Evolutionary conservation across 2,113 vertebrate genomes (phyloP), one percentile per base, ranked within the genome.

Genomic region (Alexandromys fortis): DNA sequence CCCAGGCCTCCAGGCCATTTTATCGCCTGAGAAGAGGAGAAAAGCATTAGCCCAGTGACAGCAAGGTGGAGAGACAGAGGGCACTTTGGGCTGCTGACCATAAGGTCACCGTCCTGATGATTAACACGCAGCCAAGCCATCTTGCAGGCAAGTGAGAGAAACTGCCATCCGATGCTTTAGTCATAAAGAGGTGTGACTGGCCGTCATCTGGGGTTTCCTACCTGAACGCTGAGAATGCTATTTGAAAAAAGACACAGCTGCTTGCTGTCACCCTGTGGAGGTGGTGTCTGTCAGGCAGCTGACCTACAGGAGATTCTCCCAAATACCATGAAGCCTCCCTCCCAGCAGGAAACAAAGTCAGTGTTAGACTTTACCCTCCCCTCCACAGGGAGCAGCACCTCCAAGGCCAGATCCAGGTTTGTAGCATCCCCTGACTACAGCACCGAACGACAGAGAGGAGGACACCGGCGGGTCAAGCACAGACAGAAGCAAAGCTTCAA

Each of bases 401-500:
- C 73, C 35, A 47, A 86, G 3, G 12, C 42, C 33, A 16, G 68
- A 45, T 42, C 3, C 52, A 63, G 52, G 33, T 78, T 42, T 42
- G 19, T 65, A 28, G 38, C 35, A 10, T 72, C 28, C 81, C 30
- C 45, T 28, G 35, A 38, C 63, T 22, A 22, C 13, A 21, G 21
- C 42, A 49, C 8, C 92, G 1, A 83, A 67, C 89, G 75, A 87
- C 47, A 16, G 58, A 67, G 6, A 10, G 38, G 49, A n/a, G 65
- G 67, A 38, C 47, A 38, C 4, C 0, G 0, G 4, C n/a, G 82
- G 55, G 93, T 97, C 10, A 90, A 45, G 7, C 26, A 55, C 68
- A n/a, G 24, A 78, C 90, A 96, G 17, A 65, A 17, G 63, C 26
- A 63, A 95, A 88, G 88, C 3, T 96, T 97, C 88, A 61, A 33